Conservation (phyloP, 2,797 vertebrate genomes). For the Protonibea diacanthus region DNA sequence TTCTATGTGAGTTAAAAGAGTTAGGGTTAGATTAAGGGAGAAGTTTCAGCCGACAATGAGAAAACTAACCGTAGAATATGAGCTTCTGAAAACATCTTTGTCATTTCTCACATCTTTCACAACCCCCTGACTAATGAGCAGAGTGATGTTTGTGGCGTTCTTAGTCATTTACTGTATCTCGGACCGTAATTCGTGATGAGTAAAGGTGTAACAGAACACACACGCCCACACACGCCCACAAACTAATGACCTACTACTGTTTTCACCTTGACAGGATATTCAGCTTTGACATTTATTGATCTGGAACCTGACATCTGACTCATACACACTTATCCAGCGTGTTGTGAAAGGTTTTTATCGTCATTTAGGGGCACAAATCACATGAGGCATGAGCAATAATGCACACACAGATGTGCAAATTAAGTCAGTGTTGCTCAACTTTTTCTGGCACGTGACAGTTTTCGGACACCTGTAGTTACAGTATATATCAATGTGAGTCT, state of each 20-base stretch:
- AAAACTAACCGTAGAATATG: conserved; percentile 40
- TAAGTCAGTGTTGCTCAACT: too few relatives aligned
- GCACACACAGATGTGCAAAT: too few relatives aligned
- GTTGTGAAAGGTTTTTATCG: conserved; percentile 2
- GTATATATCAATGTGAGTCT: neutral
- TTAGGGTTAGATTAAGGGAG: neutral
- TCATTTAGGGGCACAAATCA: conserved; percentile 29
- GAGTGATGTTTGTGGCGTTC: conserved; percentile 47
- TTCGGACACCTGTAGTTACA: neutral
- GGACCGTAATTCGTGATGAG: conserved; percentile 53
- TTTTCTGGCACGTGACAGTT: neutral
- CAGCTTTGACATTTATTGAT: conserved; percentile 74
- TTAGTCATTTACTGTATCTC: conserved; percentile 73
- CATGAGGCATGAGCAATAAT: too few relatives aligned
- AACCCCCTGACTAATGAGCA: conserved; percentile 44
- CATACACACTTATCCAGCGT: conserved; percentile 7
- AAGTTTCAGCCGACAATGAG: neutral
- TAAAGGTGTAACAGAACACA: conserved; percentile 68
- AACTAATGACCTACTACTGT: conserved; percentile 68
- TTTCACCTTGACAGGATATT: conserved; percentile 73
- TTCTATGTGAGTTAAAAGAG: neutral
- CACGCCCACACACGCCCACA: conserved; percentile 43
- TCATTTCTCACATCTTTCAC: conserved; percentile 53
- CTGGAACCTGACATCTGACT: conserved; percentile 58
- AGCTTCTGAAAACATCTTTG: conserved; percentile 42